Base-by-base conservation (phyloP, 2,113 vertebrate genomes). In the Phaethon lepturus region DNA sequence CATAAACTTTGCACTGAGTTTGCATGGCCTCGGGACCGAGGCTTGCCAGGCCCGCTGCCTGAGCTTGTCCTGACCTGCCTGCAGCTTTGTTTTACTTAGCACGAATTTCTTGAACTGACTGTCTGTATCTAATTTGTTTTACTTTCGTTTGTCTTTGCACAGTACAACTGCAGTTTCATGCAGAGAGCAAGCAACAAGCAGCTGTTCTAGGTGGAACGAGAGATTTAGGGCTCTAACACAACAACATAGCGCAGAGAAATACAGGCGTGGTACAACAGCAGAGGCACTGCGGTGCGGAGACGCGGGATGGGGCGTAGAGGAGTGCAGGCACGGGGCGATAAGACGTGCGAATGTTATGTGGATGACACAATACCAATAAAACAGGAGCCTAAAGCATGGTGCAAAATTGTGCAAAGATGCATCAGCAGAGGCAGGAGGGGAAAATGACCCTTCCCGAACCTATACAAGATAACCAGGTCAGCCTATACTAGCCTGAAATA, bases 71-170 rank as follows among this genome's bases (percentile, higher is more conserved):
- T 83, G 24, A 59, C 28, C 20, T 49, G 66, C 18, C 62, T 17
- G 19, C 17, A 40, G 64, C 40, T 81, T 75, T 75, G 13, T 67
- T 86, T 75, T 62, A 26, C 47, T 88, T 40, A 56, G 33, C 58
- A 55, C 42, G 59, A 38, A 17, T 76, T 64, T 45, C n/a, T 76
- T 7, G 6, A 88, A 50, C 5, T 53, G n/a, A 33, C 25, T 62
- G 24, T 19, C 22, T 74, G 18, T 55, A 7, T 49, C n/a, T 29
- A 7, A 35, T 44, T 62, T 38, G 20, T 26, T 86, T 64, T 50
- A 25, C 1, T 38, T 42, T n/a, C 2, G 0, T 80, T 73, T 31
- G 7, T 44, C 42, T 25, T 25, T 50, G 67, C 0, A 17, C 50
- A 53, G 56, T 29, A 33, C 14, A 69, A 19, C 45, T 7, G 1